Percentiles rank a stretch among this genome's conserved stretches.
phyloP scores from a whole-genome alignment of 2,113 vertebrate species.

The Rattus norvegicus region DNA sequence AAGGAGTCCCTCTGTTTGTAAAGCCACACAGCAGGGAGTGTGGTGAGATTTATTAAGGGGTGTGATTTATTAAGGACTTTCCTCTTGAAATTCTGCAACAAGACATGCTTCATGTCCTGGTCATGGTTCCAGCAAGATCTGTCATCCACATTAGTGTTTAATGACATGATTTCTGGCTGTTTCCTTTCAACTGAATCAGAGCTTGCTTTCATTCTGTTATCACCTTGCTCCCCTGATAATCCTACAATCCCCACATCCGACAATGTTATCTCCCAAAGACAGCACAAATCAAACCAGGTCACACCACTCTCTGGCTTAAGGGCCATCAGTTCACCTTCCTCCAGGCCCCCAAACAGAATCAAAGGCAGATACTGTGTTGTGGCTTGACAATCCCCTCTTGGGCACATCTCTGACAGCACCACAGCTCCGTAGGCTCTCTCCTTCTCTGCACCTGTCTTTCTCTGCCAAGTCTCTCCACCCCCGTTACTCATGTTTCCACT shows the following conservation, averaged over 20 bases:
- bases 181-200: not conserved
- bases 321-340: not conserved
- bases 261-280: not conserved
- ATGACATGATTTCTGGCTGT: not conserved
- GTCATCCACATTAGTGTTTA: not conserved
- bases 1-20: not conserved
- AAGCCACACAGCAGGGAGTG: not conserved
- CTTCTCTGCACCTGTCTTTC: not conserved
- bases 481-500: not conserved
- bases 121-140: not conserved
- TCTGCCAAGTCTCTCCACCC: not conserved
- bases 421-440: not conserved
- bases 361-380: not conserved
- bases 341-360: not conserved
- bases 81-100: not conserved
- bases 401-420: not conserved
- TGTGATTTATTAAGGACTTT: not conserved
- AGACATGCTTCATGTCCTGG: not conserved
- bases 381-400: not conserved
- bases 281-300: not conserved
- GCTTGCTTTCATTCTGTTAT: not conserved
- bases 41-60: too few relatives aligned
- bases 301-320: not conserved
- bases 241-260: not conserved
- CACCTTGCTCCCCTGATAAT: not conserved